These are phyloP conservation scores for Manis crassicaudata DNA, from an alignment of 2,797 vertebrate genomes.

Conservation along the genomic window DNA sequence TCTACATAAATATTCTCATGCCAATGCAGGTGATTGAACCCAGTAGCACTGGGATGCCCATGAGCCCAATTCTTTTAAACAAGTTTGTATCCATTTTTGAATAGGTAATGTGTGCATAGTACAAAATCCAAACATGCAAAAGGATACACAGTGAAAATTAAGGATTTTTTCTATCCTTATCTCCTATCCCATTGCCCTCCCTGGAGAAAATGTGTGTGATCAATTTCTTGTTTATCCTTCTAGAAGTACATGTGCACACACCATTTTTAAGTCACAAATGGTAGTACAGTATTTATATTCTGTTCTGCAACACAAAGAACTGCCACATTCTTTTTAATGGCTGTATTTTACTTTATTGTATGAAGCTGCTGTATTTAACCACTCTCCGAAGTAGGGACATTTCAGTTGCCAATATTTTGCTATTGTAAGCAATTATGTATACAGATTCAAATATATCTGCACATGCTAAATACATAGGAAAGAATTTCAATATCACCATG, in stretches of 20 bases:
- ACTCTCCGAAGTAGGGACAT: neutral
- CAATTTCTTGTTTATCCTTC: slow-evolving; percentile 39
- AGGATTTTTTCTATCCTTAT: neutral
- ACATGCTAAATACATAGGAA: neutral
- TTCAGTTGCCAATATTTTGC: neutral
- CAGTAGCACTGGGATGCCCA: neutral
- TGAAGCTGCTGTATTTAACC: neutral
- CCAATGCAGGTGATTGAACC: neutral
- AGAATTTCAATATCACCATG: neutral
- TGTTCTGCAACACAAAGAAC: neutral
- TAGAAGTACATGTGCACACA: neutral
- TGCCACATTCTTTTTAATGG: neutral
- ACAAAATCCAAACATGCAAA: slow-evolving; percentile 24
- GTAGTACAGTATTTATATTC: neutral
- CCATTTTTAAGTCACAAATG: neutral
- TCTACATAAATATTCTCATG: neutral
- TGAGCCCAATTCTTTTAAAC: neutral
- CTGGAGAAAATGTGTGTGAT: neutral
- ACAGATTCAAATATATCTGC: neutral
- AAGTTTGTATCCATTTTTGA: slow-evolving; percentile 7
- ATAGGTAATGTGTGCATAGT: neutral
- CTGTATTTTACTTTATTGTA: neutral
- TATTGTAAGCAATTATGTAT: neutral
- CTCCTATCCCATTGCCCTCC: neutral
- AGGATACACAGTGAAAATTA: neutral